A percentile compares a stretch with the other conserved stretches of the same genome.
Evolutionary conservation across 2,888 invertebrate species (phyloP).

Genomic region (Polydesmus complanatus): DNA sequence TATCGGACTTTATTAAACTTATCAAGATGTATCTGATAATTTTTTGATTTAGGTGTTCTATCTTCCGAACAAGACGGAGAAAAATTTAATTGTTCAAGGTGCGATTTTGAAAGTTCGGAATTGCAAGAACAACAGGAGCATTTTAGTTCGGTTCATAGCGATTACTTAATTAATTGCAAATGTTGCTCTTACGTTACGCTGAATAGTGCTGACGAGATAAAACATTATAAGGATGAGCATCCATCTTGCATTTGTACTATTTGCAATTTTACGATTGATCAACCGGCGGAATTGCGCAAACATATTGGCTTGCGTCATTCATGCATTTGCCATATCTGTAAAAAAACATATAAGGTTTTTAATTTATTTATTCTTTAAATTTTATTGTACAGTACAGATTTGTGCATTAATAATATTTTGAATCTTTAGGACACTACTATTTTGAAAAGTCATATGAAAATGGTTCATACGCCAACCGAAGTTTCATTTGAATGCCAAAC

Average conservation of each 20-base stretch:
- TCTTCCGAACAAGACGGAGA: slow-evolving; percentile 29
- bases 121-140: slow-evolving; percentile 32
- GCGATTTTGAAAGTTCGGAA: slow-evolving; percentile 32
- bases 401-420: slow-evolving; percentile 1
- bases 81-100: slow-evolving; percentile 30
- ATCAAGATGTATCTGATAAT: too few species aligned
- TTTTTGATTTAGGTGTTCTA: slow-evolving; percentile 30
- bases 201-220: slow-evolving; percentile 25
- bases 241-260: slow-evolving; percentile 30
- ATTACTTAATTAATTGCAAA: slow-evolving; percentile 28
- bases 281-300: slow-evolving; percentile 32
- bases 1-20: too few species aligned
- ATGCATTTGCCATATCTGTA: slow-evolving; percentile 32
- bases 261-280: slow-evolving; percentile 32
- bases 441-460: slow-evolving; percentile 34
- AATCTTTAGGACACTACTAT: slow-evolving; percentile 32
- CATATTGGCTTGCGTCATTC: slow-evolving; percentile 31
- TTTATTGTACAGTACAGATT: neutral
- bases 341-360: slow-evolving; percentile 32
- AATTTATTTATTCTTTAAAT: neutral
- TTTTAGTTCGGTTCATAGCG: slow-evolving; percentile 25
- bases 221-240: slow-evolving; percentile 30
- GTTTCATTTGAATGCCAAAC: slow-evolving; percentile 31
- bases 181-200: slow-evolving; percentile 24
- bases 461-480: slow-evolving; percentile 35